A percentile compares a stretch with the other conserved stretches of the same genome.
Evolutionary conservation across 2,888 invertebrate genomes (phyloP).

Genomic region (Nebria salina): DNA sequence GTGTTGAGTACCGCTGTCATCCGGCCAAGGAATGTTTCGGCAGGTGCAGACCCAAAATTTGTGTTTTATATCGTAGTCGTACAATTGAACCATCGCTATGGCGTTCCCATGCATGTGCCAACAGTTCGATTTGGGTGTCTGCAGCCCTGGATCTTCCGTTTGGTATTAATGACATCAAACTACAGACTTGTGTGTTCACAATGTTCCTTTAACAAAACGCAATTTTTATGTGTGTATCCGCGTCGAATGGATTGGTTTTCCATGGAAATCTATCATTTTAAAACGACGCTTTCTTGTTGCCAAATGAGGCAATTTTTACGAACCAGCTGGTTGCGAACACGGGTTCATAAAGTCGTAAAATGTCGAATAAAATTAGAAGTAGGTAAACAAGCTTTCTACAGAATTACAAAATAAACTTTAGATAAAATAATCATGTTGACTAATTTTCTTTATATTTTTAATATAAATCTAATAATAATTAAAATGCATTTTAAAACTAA

Average conservation of each 20-base stretch:
- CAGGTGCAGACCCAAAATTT: slow-evolving; percentile 47
- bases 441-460: too few relatives aligned
- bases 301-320: neutral
- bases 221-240: slow-evolving; percentile 36
- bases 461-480: too few relatives aligned
- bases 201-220: slow-evolving; percentile 31
- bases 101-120: neutral
- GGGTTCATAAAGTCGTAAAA: too few relatives aligned
- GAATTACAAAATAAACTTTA: too few relatives aligned
- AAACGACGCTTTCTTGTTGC: neutral
- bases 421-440: too few relatives aligned
- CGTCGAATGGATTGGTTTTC: slow-evolving; percentile 5
- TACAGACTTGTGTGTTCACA: slow-evolving; percentile 25
- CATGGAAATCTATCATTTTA: slow-evolving; percentile 40
- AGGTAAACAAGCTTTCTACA: too few relatives aligned
- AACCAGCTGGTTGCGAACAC: neutral
- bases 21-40: slow-evolving; percentile 44
- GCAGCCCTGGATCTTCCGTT: slow-evolving; percentile 35
- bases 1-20: slow-evolving; percentile 31
- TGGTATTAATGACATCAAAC: slow-evolving; percentile 46
- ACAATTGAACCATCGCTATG: slow-evolving; percentile 3
- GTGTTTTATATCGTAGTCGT: slow-evolving; percentile 39
- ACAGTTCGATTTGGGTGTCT: slow-evolving; percentile 16
- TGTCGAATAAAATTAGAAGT: too few relatives aligned
- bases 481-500: too few relatives aligned